Evolutionary conservation across 2,888 invertebrate species (phyloP), one percentile per base, ranked within the genome.

Genomic region (Tipula lateralis): DNA sequence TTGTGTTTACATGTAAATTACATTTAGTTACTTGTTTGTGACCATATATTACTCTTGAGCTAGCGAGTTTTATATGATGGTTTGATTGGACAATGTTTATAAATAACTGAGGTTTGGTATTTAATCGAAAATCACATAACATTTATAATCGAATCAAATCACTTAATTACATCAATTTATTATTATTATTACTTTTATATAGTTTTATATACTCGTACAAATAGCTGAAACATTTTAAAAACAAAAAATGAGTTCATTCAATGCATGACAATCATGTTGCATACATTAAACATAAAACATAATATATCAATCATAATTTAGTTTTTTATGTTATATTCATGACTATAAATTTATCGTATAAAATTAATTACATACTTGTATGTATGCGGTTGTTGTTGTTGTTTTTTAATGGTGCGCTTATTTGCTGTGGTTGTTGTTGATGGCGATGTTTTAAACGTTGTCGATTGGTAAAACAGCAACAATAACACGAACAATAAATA

Each of bases 261-360:
- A 66, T 66, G 66, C 66, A 66, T 66, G 66, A 66, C 66, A 66
- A 66, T 66, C 66, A 66, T 66, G 66, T 66, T 66, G 66, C 66
- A 66, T 66, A 66, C 66, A 66, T 66, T 66, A 66, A 66, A 66
- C 66, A 66, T 66, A 66, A 66, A 66, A 66, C 66, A 66, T 66
- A 66, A 66, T 66, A 66, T 66, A 66, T 66, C 66, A 66, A 66
- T 66, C 66, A 66, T 66, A 66, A 66, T 66, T 66, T 66, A 9
- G 19, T 66, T 66, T 44, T 12, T 66, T 66, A 66, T 66, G 24
- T 24, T 66, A 12, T 66, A 66, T 66, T 66, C 66, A 66, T 66
- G 66, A 66, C 66, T 66, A 66, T 66, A 66, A 66, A 66, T 66
- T 66, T 66, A 66, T 66, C 66, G 66, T 66, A 66, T 66, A 66